Base-by-base conservation (phyloP, 2,888 invertebrate genomes). In the Labia minor region DNA sequence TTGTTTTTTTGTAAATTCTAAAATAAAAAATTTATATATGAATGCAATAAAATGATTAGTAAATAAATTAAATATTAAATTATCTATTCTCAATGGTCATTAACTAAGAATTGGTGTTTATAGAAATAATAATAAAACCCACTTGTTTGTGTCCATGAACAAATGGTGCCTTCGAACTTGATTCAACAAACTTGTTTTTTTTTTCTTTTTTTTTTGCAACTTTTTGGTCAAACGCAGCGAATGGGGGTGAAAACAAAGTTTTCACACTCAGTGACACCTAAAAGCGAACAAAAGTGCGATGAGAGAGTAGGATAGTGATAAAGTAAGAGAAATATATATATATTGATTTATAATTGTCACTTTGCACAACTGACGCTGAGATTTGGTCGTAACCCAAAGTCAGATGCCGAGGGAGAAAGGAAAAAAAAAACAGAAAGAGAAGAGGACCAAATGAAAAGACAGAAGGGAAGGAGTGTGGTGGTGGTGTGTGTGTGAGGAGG, bases 261-360 rank as follows among this genome's bases (percentile, higher is more conserved):
- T 49, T 49, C 49, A 49, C 49, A 49, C 49, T 49, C 16, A 49
- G 49, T 16, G 49, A n/a, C 49, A 49, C 49, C 49, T n/a, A 49
- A 49, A 49, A 16, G n/a, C 16, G 16, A 49, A 49, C 6, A 49
- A 49, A n/a, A 8, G 26, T 26, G 26, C 3, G 26, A 26, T 26
- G 26, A 8, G 26, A 26, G 26, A 3, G n/a, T n/a, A n/a, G n/a
- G n/a, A n/a, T n/a, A n/a, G n/a, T n/a, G n/a, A n/a, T n/a, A n/a
- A n/a, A n/a, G n/a, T n/a, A n/a, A n/a, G n/a, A 33, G 11, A 33
- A 33, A 33, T 8, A 49, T 8, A 49, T 8, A 49, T n/a, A 49
- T 49, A 49, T 49, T 49, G 49, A 49, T 49, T 49, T 49, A 49
- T 49, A 49, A 49, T 49, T 49, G 49, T 49, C 49, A 49, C 49